Conservation (phyloP, 2,888 invertebrate genomes). For the Eristalinus sepulchralis region DNA sequence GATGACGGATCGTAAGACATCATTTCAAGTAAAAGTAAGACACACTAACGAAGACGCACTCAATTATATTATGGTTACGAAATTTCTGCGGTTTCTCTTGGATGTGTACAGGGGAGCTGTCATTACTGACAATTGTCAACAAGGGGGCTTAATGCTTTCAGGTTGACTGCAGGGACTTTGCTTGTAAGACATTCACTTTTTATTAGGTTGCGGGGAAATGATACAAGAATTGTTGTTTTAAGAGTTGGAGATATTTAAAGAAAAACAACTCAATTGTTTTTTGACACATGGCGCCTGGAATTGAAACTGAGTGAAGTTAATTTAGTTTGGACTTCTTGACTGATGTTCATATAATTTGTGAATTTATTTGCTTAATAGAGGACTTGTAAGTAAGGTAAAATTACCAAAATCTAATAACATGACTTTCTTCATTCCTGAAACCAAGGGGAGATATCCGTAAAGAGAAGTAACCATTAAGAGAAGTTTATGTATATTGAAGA, state of each 20-base stretch:
- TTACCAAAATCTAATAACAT: too few species aligned
- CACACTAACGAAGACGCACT: neutral
- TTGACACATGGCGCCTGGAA: neutral
- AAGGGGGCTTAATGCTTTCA: neutral
- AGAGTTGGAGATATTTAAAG: neutral
- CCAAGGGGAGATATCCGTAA: too few species aligned
- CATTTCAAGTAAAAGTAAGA: slow-evolving; percentile 15
- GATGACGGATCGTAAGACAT: slow-evolving; percentile 42
- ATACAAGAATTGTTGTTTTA: neutral
- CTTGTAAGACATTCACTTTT: neutral
- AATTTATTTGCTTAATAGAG: too few species aligned
- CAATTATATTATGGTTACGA: neutral
- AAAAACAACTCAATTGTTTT: neutral
- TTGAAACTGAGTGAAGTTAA: too few species aligned
- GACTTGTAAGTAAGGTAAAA: too few species aligned
- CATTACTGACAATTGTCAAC: neutral
- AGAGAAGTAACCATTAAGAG: too few species aligned
- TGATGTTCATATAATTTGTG: too few species aligned
- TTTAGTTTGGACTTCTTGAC: too few species aligned
- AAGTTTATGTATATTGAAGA: too few species aligned
- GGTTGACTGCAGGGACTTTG: neutral
- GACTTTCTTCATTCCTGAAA: too few species aligned
- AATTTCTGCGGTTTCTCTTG: neutral
- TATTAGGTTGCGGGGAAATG: neutral
- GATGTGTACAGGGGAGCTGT: neutral